phyloP scores from a whole-genome alignment of 2,888 invertebrate species.

The Unio delphinus region DNA sequence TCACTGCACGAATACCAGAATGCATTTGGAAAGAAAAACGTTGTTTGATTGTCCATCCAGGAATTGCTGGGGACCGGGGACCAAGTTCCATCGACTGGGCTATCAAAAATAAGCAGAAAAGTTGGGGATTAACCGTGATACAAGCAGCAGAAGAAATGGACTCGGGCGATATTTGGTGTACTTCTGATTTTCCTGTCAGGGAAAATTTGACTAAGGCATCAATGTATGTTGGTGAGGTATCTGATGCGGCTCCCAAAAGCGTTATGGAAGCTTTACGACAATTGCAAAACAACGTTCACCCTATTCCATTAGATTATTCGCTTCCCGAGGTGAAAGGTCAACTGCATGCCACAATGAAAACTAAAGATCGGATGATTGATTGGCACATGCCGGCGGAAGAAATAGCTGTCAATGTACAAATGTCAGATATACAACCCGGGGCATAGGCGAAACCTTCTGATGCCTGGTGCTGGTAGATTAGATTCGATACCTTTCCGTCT shows the following conservation, averaged over 20 bases:
- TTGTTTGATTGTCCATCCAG: constrained; percentile 28
- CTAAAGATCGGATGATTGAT: constrained; percentile 1
- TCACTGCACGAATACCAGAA: constrained; percentile 19
- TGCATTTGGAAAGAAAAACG: constrained; percentile 7
- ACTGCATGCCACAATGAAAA: background rate
- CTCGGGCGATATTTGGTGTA: too few species aligned
- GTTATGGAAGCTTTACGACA: background rate
- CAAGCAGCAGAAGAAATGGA: constrained; percentile 14
- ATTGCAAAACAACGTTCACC: background rate
- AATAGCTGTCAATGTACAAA: background rate
- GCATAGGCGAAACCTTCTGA: background rate
- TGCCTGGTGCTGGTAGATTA: background rate
- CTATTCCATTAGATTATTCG: constrained; percentile 7
- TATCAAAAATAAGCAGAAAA: constrained; percentile 2
- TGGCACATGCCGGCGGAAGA: constrained; percentile 7
- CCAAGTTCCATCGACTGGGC: constrained; percentile 22
- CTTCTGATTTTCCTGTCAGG: too few species aligned
- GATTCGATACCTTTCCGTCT: background rate
- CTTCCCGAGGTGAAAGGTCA: background rate
- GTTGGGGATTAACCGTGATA: constrained; percentile 20
- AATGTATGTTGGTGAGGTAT: too few species aligned
- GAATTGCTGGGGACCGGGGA: constrained; percentile 24
- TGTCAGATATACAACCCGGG: constrained; percentile 9
- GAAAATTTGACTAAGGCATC: too few species aligned
- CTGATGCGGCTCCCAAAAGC: too few species aligned